phyloP scores from a whole-genome alignment of 2,113 vertebrate genomes.

The Chaenogobius annularis region DNA sequence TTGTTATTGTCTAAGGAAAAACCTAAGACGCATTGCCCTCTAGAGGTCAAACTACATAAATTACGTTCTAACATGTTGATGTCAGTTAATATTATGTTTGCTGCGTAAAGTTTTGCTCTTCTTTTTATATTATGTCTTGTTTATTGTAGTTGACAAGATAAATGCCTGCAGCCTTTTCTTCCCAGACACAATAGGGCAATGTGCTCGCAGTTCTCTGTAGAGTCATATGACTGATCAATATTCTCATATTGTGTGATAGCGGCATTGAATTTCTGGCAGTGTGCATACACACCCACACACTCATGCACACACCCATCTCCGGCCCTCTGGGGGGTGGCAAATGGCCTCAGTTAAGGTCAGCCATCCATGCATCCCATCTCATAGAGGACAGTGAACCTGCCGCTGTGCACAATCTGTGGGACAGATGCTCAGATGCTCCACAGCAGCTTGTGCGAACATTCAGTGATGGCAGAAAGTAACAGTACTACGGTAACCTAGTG shows the following conservation, averaged over 20 bases:
- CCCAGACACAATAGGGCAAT: conserved; percentile 29
- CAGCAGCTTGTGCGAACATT: conserved; percentile 19
- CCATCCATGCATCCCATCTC: conserved; percentile 27
- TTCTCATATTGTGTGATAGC: conserved; percentile 16
- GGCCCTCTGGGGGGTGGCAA: conserved; percentile 21
- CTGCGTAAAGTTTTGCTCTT: neutral
- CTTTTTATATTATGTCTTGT: conserved; percentile 9
- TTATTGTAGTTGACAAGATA: neutral
- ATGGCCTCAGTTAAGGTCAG: conserved; percentile 30
- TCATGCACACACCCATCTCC: neutral
- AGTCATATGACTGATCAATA: conserved; percentile 42
- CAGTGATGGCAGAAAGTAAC: neutral
- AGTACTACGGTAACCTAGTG: neutral
- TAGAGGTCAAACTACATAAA: conserved; percentile 31
- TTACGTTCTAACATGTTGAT: neutral
- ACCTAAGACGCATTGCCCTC: conserved; percentile 48
- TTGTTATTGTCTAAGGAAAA: neutral
- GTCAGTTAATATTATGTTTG: neutral
- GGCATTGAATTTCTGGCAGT: conserved; percentile 3
- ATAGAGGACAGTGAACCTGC: conserved; percentile 27
- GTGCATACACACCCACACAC: neutral
- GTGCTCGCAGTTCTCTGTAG: conserved; percentile 7
- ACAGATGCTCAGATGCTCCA: conserved; percentile 35
- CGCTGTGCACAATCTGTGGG: neutral
- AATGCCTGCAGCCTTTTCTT: conserved; percentile 18